phyloP scores from a whole-genome alignment of 2,113 vertebrate genomes.

The Tonatia bakeri region DNA sequence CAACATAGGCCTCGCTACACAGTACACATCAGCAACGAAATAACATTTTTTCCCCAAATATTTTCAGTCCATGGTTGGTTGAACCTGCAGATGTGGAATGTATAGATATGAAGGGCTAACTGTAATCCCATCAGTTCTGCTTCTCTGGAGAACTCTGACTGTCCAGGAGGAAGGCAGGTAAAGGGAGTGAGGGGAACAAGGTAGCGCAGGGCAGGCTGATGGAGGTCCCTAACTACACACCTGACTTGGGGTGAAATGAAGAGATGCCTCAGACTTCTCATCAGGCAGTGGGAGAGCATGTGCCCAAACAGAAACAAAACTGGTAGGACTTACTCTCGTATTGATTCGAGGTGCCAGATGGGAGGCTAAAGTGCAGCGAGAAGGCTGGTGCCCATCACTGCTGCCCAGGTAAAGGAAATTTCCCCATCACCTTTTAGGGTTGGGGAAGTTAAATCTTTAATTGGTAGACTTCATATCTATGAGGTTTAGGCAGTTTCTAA shows the following conservation, averaged over 20 bases:
- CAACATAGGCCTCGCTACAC: neutral
- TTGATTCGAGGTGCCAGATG: neutral
- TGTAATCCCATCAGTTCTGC: neutral
- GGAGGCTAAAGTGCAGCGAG: neutral
- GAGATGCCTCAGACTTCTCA: neutral
- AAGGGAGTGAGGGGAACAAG: neutral
- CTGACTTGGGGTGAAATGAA: neutral
- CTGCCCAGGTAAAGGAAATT: neutral
- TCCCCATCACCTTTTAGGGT: neutral
- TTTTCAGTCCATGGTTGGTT: neutral
- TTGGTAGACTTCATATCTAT: neutral
- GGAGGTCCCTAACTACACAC: neutral
- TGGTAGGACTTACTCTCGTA: neutral
- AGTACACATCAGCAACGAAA: neutral
- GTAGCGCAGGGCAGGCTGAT: neutral
- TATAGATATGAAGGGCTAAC: neutral
- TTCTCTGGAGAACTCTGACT: neutral
- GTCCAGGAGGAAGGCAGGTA: neutral
- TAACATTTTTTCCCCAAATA: neutral
- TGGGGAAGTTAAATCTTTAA: neutral
- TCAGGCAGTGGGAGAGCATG: neutral
- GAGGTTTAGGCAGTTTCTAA: neutral
- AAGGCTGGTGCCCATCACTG: neutral
- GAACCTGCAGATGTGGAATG: neutral
- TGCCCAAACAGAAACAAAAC: neutral